These are phyloP conservation scores for Blastomussa wellsi DNA, from an alignment of 92 coral and sea anemone species.

Conservation along the genomic window DNA sequence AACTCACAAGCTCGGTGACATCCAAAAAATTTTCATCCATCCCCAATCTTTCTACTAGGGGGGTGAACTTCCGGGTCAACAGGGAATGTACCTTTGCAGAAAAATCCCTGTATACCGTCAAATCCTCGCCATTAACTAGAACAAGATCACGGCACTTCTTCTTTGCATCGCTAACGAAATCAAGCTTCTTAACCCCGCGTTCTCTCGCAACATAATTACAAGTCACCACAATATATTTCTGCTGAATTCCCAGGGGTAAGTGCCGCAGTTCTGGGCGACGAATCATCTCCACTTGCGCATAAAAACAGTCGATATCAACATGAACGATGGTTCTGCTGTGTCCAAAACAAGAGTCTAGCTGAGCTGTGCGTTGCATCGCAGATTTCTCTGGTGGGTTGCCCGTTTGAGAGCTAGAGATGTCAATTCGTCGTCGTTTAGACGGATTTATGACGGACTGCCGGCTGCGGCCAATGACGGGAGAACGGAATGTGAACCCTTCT, in stretches of 20 bases:
- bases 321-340: slow-evolving; percentile 79
- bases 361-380: not conserved
- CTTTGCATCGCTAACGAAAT: slow-evolving; percentile 71
- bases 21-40: slow-evolving; percentile 85
- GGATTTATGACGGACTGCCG: slow-evolving; percentile 25
- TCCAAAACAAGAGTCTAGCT: slow-evolving; percentile 15
- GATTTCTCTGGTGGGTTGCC: not conserved
- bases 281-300: slow-evolving; percentile 89
- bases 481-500: slow-evolving; percentile 44
- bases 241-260: slow-evolving; percentile 77
- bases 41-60: slow-evolving; percentile 77
- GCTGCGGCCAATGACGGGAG: slow-evolving; percentile 17
- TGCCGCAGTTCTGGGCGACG: slow-evolving; percentile 62
- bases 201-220: slow-evolving; percentile 83
- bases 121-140: slow-evolving; percentile 79
- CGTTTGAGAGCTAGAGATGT: not conserved
- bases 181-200: slow-evolving; percentile 76
- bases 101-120: slow-evolving; percentile 75
- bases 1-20: slow-evolving; percentile 68
- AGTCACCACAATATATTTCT: slow-evolving; percentile 79
- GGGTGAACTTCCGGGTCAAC: slow-evolving; percentile 57
- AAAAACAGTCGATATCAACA: slow-evolving; percentile 84
- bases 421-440: slow-evolving; percentile 39
- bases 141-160: slow-evolving; percentile 81
- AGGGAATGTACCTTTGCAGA: slow-evolving; percentile 60